Evolutionary conservation across 1,140 invertebrate species (phyloP), one percentile per base, ranked within the genome.

Genomic region (Glomeris maerens): DNA sequence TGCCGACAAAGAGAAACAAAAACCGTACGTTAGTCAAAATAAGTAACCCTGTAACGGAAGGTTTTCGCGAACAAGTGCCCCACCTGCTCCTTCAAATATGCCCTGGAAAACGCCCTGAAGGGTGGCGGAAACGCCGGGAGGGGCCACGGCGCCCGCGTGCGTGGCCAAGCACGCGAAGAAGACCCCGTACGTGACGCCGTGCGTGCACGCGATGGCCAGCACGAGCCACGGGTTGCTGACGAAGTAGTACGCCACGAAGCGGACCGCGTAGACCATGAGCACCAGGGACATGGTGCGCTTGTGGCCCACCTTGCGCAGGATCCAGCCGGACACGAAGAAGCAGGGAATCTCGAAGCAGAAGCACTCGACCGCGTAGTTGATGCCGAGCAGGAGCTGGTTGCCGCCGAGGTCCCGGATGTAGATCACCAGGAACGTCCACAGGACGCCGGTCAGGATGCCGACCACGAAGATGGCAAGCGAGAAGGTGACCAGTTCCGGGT

Each of bases 321-420:
- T 3, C 25, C 13, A 45, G 47, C 78, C 78, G 17, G 86, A 87
- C 13, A 87, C 61, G 62, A 90, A 89, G 68, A 92, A 84, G 57
- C 91, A 87, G 0, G 86, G 86, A 51, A 90, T 65, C 68, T 93
- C 87, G n/a, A 90, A 89, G 22, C 78, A 67, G 57, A 92, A 81
- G 55, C 81, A 85, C 62, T 90, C 83, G 44, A 90, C 75, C 2
- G 78, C 78, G 60, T 81, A 78, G 2, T 78, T 77, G 1, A 81
- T 57, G 1, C 89, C 90, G 65, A 93, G 78, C 1, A 94, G 62
- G 0, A 87, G 82, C 67, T 90, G 56, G 36, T 41, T 5, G 17
- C 31, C 39, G 3, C 28, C 38, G 3, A 54, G 23, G 20, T 48
- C 27, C 14, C 40, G 39, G 21, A 54, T 3, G 29, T 54, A 54